Evolutionary conservation across 2,113 vertebrate species (phyloP), one percentile per base, ranked within the genome.

Genomic region (Rhizomys pruinosus): DNA sequence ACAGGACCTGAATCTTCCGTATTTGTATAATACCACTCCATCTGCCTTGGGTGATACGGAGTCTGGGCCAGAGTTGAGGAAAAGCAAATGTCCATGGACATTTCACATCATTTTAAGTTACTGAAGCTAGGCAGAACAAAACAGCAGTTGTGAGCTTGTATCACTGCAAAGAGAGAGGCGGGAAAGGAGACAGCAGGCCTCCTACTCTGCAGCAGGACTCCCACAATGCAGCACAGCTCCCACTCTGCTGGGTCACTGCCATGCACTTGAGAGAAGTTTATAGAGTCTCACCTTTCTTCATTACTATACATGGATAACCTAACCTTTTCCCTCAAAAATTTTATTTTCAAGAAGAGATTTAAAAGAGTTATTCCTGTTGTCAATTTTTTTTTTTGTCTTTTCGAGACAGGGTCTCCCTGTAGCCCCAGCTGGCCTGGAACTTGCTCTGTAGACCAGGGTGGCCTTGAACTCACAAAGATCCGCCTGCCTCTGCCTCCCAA

Each of bases 251-350:
- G 0, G 34, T 6, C 1, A 15, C 2, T 2, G 4, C 27, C 11
- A 0, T 0, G 1, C 0, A 6, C 7, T 23, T 5, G n/a, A 16
- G 4, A 5, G 55, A 4, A 3, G 22, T 0, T 9, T 3, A 4
- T 0, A 0, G 5, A 0, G 2, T 10, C 2, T 29, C 68, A 3
- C 39, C 20, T 39, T 42, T 57, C 66, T 27, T 7, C 4, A 6
- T 47, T 23, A 20, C 2, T 13, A 0, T 29, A 1, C 1, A n/a
- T 0, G 19, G 25, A 1, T 32, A n/a, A 9, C 23, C 9, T 13
- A 34, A 79, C 16, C 57, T 63, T 77, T 8, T 16, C 72, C 37
- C 39, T 72, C 6, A 7, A 6, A 1, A 1, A 11, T 64, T 86
- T 29, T 29, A 57, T 22, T n/a, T 64, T 27, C 10, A 16, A 82